Conservation (phyloP, 2,113 vertebrate genomes). For the Grammomys dolichurus region DNA sequence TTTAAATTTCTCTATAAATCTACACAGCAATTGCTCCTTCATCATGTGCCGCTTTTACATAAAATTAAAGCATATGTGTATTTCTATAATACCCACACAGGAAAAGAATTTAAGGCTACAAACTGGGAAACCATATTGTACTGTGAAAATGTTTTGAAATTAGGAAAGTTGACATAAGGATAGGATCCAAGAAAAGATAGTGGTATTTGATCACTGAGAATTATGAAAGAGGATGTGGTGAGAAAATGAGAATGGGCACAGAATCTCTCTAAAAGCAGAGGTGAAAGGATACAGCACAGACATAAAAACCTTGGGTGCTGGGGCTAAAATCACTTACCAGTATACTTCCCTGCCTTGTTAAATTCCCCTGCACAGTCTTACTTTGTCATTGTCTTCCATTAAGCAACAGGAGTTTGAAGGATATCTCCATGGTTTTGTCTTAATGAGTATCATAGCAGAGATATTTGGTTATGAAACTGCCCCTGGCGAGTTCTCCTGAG, state of each 20-base stretch:
- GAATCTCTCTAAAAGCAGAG: neutral
- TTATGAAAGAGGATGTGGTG: constrained; percentile 64
- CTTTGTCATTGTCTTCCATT: neutral
- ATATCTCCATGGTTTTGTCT: neutral
- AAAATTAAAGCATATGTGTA: constrained; percentile 67
- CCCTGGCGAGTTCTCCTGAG: neutral
- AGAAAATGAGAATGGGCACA: constrained; percentile 23
- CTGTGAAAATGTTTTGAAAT: constrained; percentile 81
- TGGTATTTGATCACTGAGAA: constrained; percentile 79
- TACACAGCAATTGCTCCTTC: constrained; percentile 20
- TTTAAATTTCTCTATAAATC: constrained; percentile 46
- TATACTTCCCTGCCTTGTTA: neutral
- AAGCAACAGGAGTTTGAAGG: neutral
- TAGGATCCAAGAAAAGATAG: constrained; percentile 75
- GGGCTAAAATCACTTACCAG: neutral
- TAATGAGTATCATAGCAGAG: neutral
- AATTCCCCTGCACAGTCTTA: neutral
- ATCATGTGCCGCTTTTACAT: constrained; percentile 59
- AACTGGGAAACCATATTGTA: constrained; percentile 79
- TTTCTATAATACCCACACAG: constrained; percentile 71
- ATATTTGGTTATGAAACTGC: neutral
- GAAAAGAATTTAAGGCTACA: constrained; percentile 74
- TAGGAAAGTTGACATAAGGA: constrained; percentile 78
- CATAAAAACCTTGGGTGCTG: neutral
- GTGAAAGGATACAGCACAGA: neutral